A percentile compares a stretch with the other conserved stretches of the same genome.
Conservation (phyloP, 2,113 vertebrate genomes). For the Lynx canadensis region DNA sequence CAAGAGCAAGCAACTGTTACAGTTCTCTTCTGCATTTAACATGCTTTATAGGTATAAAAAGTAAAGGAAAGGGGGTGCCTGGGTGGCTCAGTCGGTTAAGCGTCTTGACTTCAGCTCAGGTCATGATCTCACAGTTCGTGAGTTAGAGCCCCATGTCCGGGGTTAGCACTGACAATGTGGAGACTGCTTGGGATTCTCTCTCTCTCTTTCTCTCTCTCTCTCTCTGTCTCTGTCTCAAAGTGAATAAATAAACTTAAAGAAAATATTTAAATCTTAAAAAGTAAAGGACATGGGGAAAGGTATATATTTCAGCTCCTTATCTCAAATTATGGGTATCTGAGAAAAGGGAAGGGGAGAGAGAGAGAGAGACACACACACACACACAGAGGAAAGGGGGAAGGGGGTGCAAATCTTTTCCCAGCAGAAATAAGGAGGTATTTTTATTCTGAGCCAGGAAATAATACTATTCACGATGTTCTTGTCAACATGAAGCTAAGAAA, state of each 20-base stretch:
- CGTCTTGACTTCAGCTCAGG: too few relatives aligned
- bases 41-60: neutral
- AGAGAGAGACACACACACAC: neutral
- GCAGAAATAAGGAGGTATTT: neutral
- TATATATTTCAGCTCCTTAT: neutral
- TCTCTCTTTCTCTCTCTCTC: too few relatives aligned
- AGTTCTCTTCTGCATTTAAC: neutral
- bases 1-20: neutral
- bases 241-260: too few relatives aligned
- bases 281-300: neutral
- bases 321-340: neutral
- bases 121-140: too few relatives aligned
- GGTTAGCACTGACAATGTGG: too few relatives aligned
- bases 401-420: neutral
- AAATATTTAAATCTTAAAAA: neutral
- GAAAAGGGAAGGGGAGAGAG: neutral
- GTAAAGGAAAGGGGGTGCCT: neutral
- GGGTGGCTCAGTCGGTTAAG: too few relatives aligned
- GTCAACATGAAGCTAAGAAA: slow-evolving; percentile 22
- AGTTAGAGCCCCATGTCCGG: too few relatives aligned
- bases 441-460: neutral
- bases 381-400: neutral
- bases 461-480: neutral
- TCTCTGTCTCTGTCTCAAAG: too few relatives aligned
- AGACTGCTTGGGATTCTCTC: too few relatives aligned